Conservation (phyloP, 2,888 invertebrate genomes). For the Hoplodrina blanda region DNA sequence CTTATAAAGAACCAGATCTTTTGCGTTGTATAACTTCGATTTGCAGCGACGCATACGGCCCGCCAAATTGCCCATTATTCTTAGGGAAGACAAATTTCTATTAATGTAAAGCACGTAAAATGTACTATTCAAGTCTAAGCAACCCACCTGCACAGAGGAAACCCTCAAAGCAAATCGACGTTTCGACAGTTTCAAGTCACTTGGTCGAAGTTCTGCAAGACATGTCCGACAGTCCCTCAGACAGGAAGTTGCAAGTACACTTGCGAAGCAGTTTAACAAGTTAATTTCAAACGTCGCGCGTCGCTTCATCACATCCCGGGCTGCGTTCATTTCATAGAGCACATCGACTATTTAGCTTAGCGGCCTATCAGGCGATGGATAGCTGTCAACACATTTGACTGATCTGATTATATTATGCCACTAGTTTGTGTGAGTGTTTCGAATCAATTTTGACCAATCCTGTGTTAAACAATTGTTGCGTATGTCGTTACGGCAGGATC, state of each 20-base stretch:
- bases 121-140: not conserved
- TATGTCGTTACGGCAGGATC: no score
- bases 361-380: no score
- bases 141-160: not conserved
- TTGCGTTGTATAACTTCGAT: no score
- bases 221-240: not conserved
- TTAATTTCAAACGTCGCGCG: not conserved
- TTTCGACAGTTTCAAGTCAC: constrained; percentile 16
- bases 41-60: no score
- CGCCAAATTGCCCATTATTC: no score
- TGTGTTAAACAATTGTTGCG: no score
- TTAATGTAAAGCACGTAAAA: no score
- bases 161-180: constrained; percentile 6
- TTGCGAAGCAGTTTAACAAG: not conserved
- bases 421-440: no score
- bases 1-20: no score
- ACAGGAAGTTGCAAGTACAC: not conserved
- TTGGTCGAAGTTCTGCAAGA: constrained; percentile 11
- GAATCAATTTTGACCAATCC: no score
- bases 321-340: not conserved
- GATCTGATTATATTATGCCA: no score
- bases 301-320: not conserved
- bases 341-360: not conserved
- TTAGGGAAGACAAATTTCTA: not conserved
- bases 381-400: no score